phyloP scores from a whole-genome alignment of 2,797 vertebrate genomes.

The Coendou prehensilis region DNA sequence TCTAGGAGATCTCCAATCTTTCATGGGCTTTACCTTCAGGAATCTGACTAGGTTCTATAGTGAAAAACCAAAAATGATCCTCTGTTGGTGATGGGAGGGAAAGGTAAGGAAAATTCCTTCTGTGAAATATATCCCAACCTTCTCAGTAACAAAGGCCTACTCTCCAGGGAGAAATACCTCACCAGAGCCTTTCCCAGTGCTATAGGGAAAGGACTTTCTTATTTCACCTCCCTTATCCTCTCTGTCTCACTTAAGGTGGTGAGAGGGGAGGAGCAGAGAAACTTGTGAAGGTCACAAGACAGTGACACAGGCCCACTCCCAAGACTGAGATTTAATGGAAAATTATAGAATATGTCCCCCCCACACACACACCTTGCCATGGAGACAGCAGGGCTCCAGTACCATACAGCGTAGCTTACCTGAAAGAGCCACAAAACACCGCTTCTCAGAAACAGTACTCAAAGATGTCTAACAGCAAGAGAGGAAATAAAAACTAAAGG shows the following conservation, averaged over 20 bases:
- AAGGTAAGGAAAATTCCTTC: neutral
- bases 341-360: neutral
- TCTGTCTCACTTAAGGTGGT: neutral
- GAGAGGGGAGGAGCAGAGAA: neutral
- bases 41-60: neutral
- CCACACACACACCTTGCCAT: neutral
- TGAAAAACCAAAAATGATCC: neutral
- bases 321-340: neutral
- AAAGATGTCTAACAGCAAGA: neutral
- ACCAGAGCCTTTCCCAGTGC: neutral
- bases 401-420: neutral
- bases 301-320: neutral
- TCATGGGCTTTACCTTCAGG: neutral
- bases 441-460: neutral
- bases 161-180: neutral
- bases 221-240: neutral
- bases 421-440: neutral
- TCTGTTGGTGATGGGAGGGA: neutral
- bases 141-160: neutral
- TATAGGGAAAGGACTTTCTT: neutral
- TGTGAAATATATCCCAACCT: neutral
- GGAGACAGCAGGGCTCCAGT: neutral
- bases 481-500: neutral
- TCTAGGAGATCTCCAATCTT: neutral
- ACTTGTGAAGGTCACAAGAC: neutral